Percentiles rank a stretch among this genome's conserved stretches.
Evolutionary conservation across 2,797 vertebrate genomes (phyloP).

Genomic region (Menidia menidia): DNA sequence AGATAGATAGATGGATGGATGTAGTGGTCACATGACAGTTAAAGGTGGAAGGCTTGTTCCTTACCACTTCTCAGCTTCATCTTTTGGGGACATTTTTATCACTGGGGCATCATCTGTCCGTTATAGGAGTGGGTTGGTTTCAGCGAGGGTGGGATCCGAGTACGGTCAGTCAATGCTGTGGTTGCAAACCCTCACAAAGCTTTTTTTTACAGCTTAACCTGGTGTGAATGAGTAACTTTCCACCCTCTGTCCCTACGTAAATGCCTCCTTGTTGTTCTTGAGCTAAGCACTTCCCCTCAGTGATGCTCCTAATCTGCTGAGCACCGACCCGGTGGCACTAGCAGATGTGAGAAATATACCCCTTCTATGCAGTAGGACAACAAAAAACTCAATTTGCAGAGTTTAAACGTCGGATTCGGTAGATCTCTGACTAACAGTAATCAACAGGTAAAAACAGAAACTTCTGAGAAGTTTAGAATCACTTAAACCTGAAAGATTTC

Average conservation of each 20-base stretch:
- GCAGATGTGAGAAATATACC: not conserved
- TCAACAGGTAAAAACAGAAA: no score
- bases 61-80: no score
- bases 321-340: not conserved
- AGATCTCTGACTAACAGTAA: no score
- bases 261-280: not conserved
- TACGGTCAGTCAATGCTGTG: conserved; percentile 11
- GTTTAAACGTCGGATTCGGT: no score
- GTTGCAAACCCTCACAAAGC: conserved; percentile 14
- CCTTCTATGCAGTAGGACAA: not conserved
- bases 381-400: not conserved
- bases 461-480: no score
- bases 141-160: not conserved
- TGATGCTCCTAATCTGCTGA: not conserved
- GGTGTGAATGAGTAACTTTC: conserved; percentile 38
- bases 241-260: not conserved
- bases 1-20: no score
- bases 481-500: no score
- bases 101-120: no score
- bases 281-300: not conserved
- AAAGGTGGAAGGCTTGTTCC: no score
- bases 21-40: no score
- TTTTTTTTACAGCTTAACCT: conserved; percentile 24
- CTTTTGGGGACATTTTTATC: no score
- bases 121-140: not conserved